Evolutionary conservation across 2,797 vertebrate species (phyloP).

Genomic region (Poeciliopsis paucimaculata): DNA sequence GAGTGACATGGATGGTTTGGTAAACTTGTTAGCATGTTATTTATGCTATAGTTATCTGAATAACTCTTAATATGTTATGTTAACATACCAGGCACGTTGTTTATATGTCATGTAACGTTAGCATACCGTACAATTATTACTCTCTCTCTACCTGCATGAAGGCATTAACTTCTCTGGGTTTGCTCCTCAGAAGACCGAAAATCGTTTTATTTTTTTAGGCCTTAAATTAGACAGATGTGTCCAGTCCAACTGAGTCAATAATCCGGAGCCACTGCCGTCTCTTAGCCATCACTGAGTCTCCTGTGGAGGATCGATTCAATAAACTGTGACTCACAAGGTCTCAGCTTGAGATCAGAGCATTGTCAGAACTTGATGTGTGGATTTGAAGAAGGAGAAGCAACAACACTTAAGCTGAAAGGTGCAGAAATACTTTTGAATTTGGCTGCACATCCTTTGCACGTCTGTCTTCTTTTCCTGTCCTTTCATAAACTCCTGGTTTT

Average conservation of each 20-base stretch:
- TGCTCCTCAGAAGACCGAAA: conserved; percentile 13
- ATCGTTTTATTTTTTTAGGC: conserved; percentile 26
- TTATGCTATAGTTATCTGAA: too few species aligned
- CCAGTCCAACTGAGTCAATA: conserved; percentile 39
- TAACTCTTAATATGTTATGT: too few species aligned
- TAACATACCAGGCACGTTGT: too few species aligned
- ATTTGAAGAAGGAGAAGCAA: conserved; percentile 31
- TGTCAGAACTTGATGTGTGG: conserved; percentile 38
- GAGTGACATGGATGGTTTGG: too few species aligned
- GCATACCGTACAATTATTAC: too few species aligned
- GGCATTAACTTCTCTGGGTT: conserved; percentile 7
- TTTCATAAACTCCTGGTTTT: background rate
- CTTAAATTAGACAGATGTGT: conserved; percentile 45
- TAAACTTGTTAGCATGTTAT: too few species aligned
- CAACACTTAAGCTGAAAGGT: background rate
- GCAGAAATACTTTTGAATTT: background rate
- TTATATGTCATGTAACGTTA: too few species aligned
- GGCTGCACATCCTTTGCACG: background rate
- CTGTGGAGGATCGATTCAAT: conserved; percentile 56
- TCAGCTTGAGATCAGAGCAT: conserved; percentile 43
- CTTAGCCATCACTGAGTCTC: conserved; percentile 52
- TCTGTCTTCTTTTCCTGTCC: background rate
- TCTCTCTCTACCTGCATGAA: background rate
- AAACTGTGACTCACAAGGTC: conserved; percentile 56
- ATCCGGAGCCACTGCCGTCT: conserved; percentile 49